These are phyloP conservation scores for Atrina japonica DNA, from an alignment of 2,888 invertebrate species.

Conservation along the genomic window DNA sequence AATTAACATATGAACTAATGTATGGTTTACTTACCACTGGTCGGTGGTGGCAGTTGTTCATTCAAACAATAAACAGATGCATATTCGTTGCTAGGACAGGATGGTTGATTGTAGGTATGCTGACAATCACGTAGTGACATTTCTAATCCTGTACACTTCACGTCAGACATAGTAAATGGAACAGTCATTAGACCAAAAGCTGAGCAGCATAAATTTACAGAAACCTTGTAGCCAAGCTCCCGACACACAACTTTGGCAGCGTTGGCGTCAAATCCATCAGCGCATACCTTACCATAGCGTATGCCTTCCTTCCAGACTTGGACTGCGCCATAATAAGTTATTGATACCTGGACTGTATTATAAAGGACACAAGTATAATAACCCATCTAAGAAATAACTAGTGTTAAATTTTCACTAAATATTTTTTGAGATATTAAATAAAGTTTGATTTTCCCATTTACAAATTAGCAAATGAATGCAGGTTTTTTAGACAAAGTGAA, in stretches of 20 bases:
- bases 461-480: too few species aligned
- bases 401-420: too few species aligned
- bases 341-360: slow-evolving; percentile 39
- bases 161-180: slow-evolving; percentile 59
- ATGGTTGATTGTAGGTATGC: slow-evolving; percentile 20
- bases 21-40: not conserved
- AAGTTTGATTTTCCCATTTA: too few species aligned
- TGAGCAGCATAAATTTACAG: slow-evolving; percentile 53
- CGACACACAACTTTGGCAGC: slow-evolving; percentile 83
- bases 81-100: slow-evolving; percentile 50
- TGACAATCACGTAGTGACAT: slow-evolving; percentile 45
- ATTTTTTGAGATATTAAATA: too few species aligned
- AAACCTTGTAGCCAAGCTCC: slow-evolving; percentile 77
- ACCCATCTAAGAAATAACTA: too few species aligned
- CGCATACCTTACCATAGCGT: slow-evolving; percentile 83
- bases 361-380: not conserved
- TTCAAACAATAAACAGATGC: slow-evolving; percentile 53
- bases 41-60: not conserved
- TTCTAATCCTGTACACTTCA: slow-evolving; percentile 81
- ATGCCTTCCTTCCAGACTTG: slow-evolving; percentile 49
- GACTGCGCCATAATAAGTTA: slow-evolving; percentile 48
- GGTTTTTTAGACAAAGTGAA: too few species aligned
- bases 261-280: slow-evolving; percentile 86
- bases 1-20: too few species aligned
- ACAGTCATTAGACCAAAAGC: slow-evolving; percentile 46